A percentile compares a stretch with the other conserved stretches of the same genome.
phyloP scores from a whole-genome alignment of 2,113 vertebrate species.

The Datnioides undecimradiatus region DNA sequence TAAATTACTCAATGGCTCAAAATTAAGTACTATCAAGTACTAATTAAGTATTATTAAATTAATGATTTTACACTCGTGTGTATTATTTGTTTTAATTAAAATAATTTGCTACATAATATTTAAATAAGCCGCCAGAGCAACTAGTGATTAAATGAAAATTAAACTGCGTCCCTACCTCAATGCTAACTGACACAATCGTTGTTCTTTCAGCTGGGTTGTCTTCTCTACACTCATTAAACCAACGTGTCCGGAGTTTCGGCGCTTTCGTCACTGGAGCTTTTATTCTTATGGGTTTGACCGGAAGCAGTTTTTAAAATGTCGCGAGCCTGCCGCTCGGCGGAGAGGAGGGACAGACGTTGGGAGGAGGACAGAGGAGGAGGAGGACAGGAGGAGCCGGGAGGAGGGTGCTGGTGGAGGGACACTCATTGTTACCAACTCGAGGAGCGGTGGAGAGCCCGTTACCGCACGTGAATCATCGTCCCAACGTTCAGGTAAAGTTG shows the following conservation, averaged over 20 bases:
- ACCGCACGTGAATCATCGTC: slow-evolving; percentile 45
- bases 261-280: slow-evolving; percentile 9
- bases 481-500: slow-evolving; percentile 69
- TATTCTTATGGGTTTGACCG: slow-evolving; percentile 25
- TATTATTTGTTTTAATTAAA: too few species aligned
- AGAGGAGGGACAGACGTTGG: background rate
- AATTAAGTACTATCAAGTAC: too few species aligned
- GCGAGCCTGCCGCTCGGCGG: background rate
- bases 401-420: slow-evolving; percentile 41
- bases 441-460: slow-evolving; percentile 49
- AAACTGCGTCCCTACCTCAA: too few species aligned
- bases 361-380: slow-evolving; percentile 15
- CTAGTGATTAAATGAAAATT: background rate
- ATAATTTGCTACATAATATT: too few species aligned
- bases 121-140: too few species aligned
- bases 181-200: background rate
- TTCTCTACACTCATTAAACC: background rate
- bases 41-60: too few species aligned
- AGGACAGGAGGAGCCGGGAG: slow-evolving; percentile 33
- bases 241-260: background rate
- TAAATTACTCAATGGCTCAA: too few species aligned
- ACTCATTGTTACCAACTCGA: slow-evolving; percentile 75
- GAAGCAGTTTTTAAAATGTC: slow-evolving; percentile 28
- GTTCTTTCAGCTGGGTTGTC: background rate
- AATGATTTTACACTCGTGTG: too few species aligned